Evolutionary conservation across 2,797 vertebrate genomes (phyloP).

Genomic region (Capromys pilorides): DNA sequence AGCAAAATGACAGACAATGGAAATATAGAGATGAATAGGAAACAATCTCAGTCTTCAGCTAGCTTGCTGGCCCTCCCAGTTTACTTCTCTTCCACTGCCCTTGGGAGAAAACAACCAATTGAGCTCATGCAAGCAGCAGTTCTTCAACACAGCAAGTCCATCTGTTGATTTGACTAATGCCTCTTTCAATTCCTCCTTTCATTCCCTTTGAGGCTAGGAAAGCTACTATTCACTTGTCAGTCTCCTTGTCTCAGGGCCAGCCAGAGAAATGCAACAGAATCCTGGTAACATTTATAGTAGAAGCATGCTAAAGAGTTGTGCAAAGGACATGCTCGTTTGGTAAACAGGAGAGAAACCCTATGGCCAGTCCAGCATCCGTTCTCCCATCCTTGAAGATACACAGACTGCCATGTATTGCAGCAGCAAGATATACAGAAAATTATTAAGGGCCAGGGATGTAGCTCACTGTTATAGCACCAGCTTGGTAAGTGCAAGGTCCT

Average conservation of each 20-base stretch:
- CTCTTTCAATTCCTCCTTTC: not conserved
- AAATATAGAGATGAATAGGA: not conserved
- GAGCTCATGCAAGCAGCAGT: not conserved
- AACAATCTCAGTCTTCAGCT: not conserved
- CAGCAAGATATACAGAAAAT: not conserved
- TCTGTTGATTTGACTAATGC: not conserved
- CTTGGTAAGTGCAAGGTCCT: too few species aligned
- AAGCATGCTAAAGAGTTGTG: not conserved
- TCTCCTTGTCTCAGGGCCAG: not conserved
- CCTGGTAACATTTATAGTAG: not conserved
- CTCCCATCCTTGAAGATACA: not conserved
- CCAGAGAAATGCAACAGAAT: not conserved
- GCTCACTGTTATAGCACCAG: too few species aligned
- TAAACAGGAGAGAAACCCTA: not conserved
- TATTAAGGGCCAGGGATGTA: not conserved
- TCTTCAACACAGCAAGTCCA: not conserved
- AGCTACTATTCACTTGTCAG: too few species aligned
- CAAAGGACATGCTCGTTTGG: not conserved
- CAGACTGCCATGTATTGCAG: not conserved
- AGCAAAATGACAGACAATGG: not conserved
- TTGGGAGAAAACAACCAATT: not conserved
- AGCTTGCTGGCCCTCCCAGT: not conserved
- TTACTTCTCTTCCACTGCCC: not conserved
- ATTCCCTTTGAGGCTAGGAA: not conserved
- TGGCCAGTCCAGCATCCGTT: not conserved